A percentile compares a stretch with the other conserved stretches of the same genome.
Evolutionary conservation across 2,888 invertebrate genomes (phyloP).

Genomic region (Drosophila kanekoi): DNA sequence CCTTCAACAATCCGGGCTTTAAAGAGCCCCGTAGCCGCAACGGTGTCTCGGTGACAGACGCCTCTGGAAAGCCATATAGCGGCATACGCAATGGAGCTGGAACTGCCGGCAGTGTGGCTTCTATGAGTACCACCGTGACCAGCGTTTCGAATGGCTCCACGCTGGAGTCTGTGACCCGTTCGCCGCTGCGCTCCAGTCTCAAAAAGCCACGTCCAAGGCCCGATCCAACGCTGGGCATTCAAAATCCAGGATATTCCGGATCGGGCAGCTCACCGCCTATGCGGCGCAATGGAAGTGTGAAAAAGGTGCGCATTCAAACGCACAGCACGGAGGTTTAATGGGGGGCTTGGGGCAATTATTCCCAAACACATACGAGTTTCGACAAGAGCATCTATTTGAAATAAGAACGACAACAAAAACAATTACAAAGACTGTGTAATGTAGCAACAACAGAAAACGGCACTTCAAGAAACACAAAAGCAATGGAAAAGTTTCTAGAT

Average conservation of each 20-base stretch:
- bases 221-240: conserved; percentile 91
- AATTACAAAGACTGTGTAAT: conserved; percentile 74
- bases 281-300: conserved; percentile 93
- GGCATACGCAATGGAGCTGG: conserved; percentile 87
- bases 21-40: conserved; percentile 88
- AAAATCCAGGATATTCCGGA: conserved; percentile 90
- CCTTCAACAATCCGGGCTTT: conserved; percentile 94
- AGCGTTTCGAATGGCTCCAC: conserved; percentile 86
- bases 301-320: conserved; percentile 96
- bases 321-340: conserved; percentile 94
- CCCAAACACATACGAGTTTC: conserved; percentile 21
- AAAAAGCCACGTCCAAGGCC: conserved; percentile 89
- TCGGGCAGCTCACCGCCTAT: conserved; percentile 94
- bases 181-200: conserved; percentile 92
- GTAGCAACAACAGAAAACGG: conserved; percentile 65
- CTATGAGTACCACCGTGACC: conserved; percentile 91
- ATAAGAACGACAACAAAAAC: conserved; percentile 46
- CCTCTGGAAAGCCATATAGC: conserved; percentile 93
- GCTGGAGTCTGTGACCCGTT: conserved; percentile 86
- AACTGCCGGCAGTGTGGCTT: conserved; percentile 88
- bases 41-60: conserved; percentile 93
- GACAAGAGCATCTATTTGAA: conserved; percentile 33
- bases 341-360: not conserved
- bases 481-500: conserved; percentile 23
- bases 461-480: conserved; percentile 44